Base-by-base conservation (phyloP, 2,888 invertebrate genomes). In the Microctonus brassicae region DNA sequence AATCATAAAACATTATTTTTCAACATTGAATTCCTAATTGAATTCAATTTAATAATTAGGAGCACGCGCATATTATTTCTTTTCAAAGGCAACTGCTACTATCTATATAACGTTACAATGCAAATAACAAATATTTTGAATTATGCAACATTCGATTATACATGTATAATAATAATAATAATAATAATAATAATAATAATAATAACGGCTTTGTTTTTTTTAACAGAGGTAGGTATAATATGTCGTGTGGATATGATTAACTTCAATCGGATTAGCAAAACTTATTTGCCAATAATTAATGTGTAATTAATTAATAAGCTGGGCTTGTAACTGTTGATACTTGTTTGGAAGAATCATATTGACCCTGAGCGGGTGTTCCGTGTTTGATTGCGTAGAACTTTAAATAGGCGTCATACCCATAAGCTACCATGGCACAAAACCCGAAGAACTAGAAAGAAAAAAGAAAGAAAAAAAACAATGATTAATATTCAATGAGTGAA, bases 351-450 rank as follows among this genome's bases (percentile, higher is more conserved):
- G 91, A 90, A 36, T 91, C 90, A 67, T 92, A 89, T 73, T 92
- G 89, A 77, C 94, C 94, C 88, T 94, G 94, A 74, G 94, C 94
- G 72, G 94, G 89, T 65, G 91, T 92, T 24, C 95, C 95, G 52
- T 88, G 88, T 76, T 90, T 90, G 57, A 92, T 90, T 0, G 90
- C 93, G 76, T 89, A 89, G 87, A 91, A 95, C 87, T 97, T 97
- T 47, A 95, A 84, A 88, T 92, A 95, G 42, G 94, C 92, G 86
- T 97, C 97, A 77, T 90, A 90, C 0, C 91, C 94, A 88, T 96
- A 97, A 36, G 91, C 91, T 26, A 92, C 86, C 93, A 94, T 95
- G 20, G 93, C 93, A 78, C 91, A 91, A 88, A 94, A 96, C 22
- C 96, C 96, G 88, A 97, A 97, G 88, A 96, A 94, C 96, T 96